A percentile compares a stretch with the other conserved stretches of the same genome.
These are phyloP conservation scores for Menidia beryllina DNA, from an alignment of 2,113 vertebrate species.

Conservation along the genomic window DNA sequence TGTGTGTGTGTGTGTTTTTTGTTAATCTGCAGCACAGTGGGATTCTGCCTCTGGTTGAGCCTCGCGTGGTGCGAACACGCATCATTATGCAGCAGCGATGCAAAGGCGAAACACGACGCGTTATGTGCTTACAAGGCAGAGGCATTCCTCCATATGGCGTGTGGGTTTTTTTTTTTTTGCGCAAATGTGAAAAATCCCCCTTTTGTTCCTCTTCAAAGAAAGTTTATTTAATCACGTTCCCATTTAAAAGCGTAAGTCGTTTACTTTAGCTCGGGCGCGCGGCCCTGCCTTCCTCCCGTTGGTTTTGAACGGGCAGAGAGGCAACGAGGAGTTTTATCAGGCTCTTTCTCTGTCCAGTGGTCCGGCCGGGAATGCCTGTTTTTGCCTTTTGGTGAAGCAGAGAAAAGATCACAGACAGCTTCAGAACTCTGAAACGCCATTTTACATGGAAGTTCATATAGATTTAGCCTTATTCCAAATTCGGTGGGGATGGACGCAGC, in stretches of 20 bases:
- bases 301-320: too few relatives aligned
- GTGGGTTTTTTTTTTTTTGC: too few relatives aligned
- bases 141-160: constrained; percentile 72
- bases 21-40: constrained; percentile 77
- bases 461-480: not conserved
- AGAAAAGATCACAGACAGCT: too few relatives aligned
- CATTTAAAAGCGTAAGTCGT: constrained; percentile 39
- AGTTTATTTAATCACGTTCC: constrained; percentile 64
- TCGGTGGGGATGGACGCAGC: not conserved
- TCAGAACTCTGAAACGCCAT: too few relatives aligned
- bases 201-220: constrained; percentile 74
- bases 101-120: constrained; percentile 70
- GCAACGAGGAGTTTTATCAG: too few relatives aligned
- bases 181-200: constrained; percentile 29
- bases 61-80: constrained; percentile 70
- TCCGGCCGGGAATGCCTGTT: too few relatives aligned
- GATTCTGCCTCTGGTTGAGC: constrained; percentile 78
- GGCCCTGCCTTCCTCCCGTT: too few relatives aligned
- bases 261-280: constrained; percentile 43
- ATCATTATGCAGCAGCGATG: constrained; percentile 80
- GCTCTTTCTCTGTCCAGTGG: not conserved
- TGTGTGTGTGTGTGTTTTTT: constrained; percentile 59
- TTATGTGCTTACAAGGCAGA: constrained; percentile 72
- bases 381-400: too few relatives aligned
- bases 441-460: not conserved